Percentiles rank a stretch among this genome's conserved stretches.
These are phyloP conservation scores for Rhinogobius similis DNA, from an alignment of 2,113 vertebrate genomes.

Conservation along the genomic window DNA sequence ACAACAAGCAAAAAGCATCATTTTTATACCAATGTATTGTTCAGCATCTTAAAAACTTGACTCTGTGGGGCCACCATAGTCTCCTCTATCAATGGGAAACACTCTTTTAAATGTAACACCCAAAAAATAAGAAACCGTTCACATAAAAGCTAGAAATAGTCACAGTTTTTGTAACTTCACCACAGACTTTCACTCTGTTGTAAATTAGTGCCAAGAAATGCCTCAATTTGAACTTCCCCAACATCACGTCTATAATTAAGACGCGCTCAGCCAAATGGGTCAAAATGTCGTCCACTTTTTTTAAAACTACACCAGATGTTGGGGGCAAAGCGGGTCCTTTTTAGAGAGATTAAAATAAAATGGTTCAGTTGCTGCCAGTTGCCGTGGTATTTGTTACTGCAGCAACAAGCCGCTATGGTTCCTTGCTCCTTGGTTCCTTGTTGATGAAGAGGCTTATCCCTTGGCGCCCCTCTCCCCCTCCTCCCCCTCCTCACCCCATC, in stretches of 20 bases:
- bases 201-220: background rate
- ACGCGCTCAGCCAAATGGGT: background rate
- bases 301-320: background rate
- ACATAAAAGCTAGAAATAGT: too few relatives aligned
- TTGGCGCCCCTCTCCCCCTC: constrained; percentile 17
- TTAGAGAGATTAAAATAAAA: constrained; percentile 1
- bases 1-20: too few relatives aligned
- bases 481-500: constrained; percentile 19
- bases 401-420: constrained; percentile 53
- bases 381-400: constrained; percentile 52
- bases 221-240: background rate
- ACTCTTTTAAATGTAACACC: too few relatives aligned
- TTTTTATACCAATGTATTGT: too few relatives aligned
- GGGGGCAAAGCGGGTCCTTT: background rate
- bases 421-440: constrained; percentile 2
- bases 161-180: background rate
- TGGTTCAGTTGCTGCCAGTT: constrained; percentile 12
- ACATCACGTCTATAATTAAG: background rate
- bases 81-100: too few relatives aligned
- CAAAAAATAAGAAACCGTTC: too few relatives aligned
- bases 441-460: constrained; percentile 60
- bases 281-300: background rate
- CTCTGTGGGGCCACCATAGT: too few relatives aligned
- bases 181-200: background rate
- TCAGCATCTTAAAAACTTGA: too few relatives aligned